Base-by-base conservation (phyloP, 2,888 invertebrate species). In the Acanthosepion esculentum region DNA sequence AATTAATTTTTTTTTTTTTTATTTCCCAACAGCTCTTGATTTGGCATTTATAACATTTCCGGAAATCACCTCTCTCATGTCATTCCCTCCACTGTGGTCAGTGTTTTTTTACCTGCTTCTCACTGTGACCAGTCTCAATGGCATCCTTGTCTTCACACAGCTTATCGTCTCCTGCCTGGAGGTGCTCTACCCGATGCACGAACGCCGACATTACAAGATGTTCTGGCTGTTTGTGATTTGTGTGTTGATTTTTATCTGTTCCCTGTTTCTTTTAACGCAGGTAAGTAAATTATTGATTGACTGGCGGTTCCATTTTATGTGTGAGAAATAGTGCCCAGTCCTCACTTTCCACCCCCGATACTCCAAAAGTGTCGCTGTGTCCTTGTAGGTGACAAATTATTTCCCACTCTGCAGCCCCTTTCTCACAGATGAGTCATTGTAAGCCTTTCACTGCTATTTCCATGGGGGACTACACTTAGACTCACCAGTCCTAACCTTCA, bases 41-140 rank as follows among this genome's bases (percentile, higher is more conserved):
- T 95, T 96, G 23, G 96, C 96, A 15, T 97, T 96, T 95, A 95
- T 96, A 48, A 95, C 96, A 33, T 95, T 96, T 93, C 96, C 96
- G 10, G 95, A 96, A 20, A 95, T 96, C 41, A 94, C 96, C n/a
- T 94, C 95, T n/a, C 95, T 95, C 41, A 95, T 96, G n/a, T 95
- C 96, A 23, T 95, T 96, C 55, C 95, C 96, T 0, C 94, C 95
- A 20, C 94, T 96, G 29, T 96, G 96, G 96, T 95, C 95, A 26
- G 94, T 95, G 50, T 94, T 96, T 93, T 97, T 96, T 95, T 96
- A 96, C 95, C 94, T 95, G 33, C 94, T 95, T n/a, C 95, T 96
- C 53, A 95, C 96, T 26, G 94, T 96, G 26, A 94, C 95, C 91
- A 96, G 96, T 48, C 94, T 96, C 53, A 95, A 95, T 93, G 96